These are phyloP conservation scores for Phainopepla nitens DNA, from an alignment of 2,113 vertebrate species.

Conservation along the genomic window DNA sequence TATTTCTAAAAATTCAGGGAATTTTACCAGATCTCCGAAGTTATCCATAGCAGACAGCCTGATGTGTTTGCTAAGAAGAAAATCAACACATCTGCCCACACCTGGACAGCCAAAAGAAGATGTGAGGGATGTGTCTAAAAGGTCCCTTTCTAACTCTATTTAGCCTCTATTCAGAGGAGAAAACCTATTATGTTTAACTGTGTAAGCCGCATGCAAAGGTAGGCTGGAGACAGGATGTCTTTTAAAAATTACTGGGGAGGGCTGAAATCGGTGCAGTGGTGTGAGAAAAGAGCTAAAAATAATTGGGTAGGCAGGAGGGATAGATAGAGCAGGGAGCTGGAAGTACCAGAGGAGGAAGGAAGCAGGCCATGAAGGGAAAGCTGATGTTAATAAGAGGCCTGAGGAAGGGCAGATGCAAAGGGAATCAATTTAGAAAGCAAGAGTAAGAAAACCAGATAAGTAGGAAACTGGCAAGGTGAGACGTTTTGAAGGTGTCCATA, in stretches of 20 bases:
- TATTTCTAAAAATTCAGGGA: background rate
- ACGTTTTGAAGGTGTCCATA: background rate
- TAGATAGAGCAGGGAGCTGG: background rate
- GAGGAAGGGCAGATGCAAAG: background rate
- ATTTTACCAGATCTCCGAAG: background rate
- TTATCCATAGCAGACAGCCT: background rate
- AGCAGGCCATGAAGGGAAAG: background rate
- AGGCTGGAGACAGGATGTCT: background rate
- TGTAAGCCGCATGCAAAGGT: background rate
- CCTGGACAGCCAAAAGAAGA: background rate
- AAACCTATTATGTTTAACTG: background rate
- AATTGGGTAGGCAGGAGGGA: background rate
- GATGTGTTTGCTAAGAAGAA: background rate
- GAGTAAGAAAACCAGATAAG: background rate
- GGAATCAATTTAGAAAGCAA: background rate
- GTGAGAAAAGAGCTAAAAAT: slow-evolving; percentile 1
- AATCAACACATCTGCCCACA: background rate
- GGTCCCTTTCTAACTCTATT: background rate
- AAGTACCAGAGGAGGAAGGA: background rate
- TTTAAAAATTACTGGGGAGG: background rate
- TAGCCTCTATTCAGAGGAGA: background rate
- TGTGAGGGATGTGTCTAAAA: background rate
- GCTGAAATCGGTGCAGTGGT: background rate
- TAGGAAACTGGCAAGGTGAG: background rate
- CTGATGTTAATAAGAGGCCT: background rate